Evolutionary conservation across 2,113 vertebrate genomes (phyloP).

Genomic region (Gymnorhina tibicen): DNA sequence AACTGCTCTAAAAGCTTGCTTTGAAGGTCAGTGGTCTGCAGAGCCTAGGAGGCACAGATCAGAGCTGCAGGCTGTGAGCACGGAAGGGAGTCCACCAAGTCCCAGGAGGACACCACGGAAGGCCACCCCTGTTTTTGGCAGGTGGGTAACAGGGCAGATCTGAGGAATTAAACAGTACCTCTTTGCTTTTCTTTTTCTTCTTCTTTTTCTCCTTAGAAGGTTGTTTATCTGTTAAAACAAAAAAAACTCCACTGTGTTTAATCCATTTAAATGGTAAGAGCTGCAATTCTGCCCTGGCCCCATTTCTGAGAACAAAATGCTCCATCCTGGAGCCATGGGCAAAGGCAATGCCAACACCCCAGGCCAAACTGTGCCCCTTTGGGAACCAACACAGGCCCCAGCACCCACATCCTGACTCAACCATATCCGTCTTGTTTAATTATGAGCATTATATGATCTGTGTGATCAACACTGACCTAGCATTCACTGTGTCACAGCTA

Average conservation of each 20-base stretch:
- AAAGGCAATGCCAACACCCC: not conserved
- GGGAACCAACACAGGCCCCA: not conserved
- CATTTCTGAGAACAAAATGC: not conserved
- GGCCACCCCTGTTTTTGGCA: not conserved
- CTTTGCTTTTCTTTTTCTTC: slow-evolving; percentile 90
- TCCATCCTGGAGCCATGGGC: not conserved
- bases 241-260: not conserved
- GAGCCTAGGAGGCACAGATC: not conserved
- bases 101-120: rapidly evolving
- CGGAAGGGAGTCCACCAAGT: not conserved
- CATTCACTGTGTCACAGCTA: not conserved
- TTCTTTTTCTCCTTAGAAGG: slow-evolving; percentile 90
- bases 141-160: not conserved
- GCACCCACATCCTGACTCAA: not conserved
- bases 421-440: not conserved
- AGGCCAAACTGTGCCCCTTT: not conserved
- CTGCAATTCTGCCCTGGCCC: not conserved
- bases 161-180: slow-evolving; percentile 70
- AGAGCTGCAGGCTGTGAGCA: not conserved
- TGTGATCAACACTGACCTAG: not conserved
- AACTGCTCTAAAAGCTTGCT: not conserved
- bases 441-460: not conserved
- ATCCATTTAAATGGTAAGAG: not conserved
- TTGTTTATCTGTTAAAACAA: slow-evolving; percentile 76
- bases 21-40: not conserved